These are phyloP conservation scores for Bettongia penicillata DNA, from an alignment of 2,113 vertebrate species.

Conservation along the genomic window DNA sequence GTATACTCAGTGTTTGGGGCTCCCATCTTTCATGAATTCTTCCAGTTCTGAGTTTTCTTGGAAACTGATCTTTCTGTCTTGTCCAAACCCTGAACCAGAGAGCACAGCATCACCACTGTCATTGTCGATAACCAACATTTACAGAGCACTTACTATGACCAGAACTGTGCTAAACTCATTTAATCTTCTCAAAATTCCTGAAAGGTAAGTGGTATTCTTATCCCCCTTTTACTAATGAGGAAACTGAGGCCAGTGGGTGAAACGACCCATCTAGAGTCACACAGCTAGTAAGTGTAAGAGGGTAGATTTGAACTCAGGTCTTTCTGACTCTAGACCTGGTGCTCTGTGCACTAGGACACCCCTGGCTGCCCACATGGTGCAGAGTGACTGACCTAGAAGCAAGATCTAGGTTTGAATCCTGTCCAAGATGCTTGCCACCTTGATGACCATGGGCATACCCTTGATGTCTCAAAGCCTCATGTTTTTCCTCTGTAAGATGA, in stretches of 20 bases:
- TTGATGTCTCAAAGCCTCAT: background rate
- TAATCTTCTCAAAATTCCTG: background rate
- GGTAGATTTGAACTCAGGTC: no score
- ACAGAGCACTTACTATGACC: background rate
- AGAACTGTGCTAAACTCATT: background rate
- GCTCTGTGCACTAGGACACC: no score
- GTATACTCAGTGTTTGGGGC: no score
- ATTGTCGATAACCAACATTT: background rate
- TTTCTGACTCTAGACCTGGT: no score
- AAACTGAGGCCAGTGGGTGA: background rate
- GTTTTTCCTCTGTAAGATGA: conserved; percentile 15
- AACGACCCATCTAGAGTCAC: background rate
- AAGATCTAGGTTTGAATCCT: no score
- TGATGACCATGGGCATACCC: background rate
- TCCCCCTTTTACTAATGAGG: background rate
- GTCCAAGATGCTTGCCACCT: no score
- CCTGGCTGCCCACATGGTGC: no score
- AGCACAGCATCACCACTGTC: background rate
- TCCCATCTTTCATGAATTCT: background rate
- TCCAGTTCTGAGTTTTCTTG: background rate
- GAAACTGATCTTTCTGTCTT: background rate
- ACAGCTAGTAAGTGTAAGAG: no score
- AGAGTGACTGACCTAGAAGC: no score
- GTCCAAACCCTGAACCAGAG: background rate
- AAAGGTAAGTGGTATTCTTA: background rate